Conservation (phyloP, 2,797 vertebrate genomes). For the Antrozous pallidus region DNA sequence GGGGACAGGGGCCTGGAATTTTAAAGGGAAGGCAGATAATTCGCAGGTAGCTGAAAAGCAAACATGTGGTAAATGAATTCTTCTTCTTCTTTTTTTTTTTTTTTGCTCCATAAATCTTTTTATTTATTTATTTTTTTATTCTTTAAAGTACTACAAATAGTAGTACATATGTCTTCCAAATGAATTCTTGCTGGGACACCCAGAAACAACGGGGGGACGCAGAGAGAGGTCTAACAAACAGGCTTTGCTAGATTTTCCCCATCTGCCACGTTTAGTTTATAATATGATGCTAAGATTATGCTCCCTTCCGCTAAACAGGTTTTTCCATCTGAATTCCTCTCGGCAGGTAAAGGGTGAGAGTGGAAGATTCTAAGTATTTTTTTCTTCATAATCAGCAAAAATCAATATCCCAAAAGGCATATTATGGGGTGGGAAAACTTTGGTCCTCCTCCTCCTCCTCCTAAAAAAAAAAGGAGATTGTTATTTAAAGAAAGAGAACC, state of each 20-base stretch:
- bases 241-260: neutral
- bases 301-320: neutral
- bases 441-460: neutral
- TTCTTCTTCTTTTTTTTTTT: too few relatives aligned
- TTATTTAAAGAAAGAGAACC: neutral
- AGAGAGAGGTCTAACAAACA: neutral
- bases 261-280: neutral
- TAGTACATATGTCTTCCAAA: too few relatives aligned
- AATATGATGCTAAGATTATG: neutral
- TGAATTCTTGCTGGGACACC: neutral
- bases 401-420: neutral
- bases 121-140: too few relatives aligned
- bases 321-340: neutral
- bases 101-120: too few relatives aligned
- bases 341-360: neutral
- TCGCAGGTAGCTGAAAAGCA: neutral
- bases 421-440: neutral
- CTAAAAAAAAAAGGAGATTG: neutral
- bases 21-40: neutral
- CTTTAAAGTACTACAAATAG: too few relatives aligned
- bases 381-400: neutral
- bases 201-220: neutral
- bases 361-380: neutral
- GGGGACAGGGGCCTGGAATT: neutral
- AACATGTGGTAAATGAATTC: neutral